Base-by-base conservation (phyloP, 2,113 vertebrate species). In the Chauna torquata region DNA sequence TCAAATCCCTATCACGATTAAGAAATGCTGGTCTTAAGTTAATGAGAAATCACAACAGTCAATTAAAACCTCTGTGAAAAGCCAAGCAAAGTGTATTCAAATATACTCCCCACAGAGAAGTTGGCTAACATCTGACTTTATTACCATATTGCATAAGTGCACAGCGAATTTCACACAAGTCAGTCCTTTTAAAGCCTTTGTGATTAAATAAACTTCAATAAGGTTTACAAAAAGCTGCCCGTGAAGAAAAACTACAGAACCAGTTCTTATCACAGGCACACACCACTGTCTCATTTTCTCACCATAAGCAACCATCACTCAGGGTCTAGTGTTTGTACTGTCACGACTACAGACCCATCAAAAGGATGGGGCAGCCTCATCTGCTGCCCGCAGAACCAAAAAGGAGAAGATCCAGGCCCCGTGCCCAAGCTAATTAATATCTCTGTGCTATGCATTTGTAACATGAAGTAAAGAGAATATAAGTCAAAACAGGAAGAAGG, bases 131-230 rank as follows among this genome's bases (percentile, higher is more conserved):
- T 52, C 61, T 80, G 85, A 69, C 85, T 95, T 96, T 91, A 94
- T 88, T 82, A 70, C 57, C 22, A 3, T 12, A 11, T 66, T 94
- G 92, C 88, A n/a, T 44, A 70, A 96, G 76, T 0, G 34, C 5
- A 54, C 79, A 78, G 85, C 23, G 87, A 92, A 66, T 90, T 86
- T 95, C 93, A 95, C 91, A 77, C 27, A 58, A 84, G 68, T 65
- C 86, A 58, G 72, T 25, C 88, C 68, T 94, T 76, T 70, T 47
- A 92, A 80, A 92, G 55, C 59, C 69, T 94, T 42, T 64, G 81
- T 64, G 77, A 86, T 77, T 93, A 97, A 97, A 97, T 84, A 96
- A 97, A 95, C 85, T 82, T 77, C 90, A 65, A 4, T 2, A 8
- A 72, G 84, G 62, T 83, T 91, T 78, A 95, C 94, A 90, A 52